A percentile compares a stretch with the other conserved stretches of the same genome.
Evolutionary conservation across 1,140 invertebrate genomes (phyloP).

Genomic region (Drosophila saltans): DNA sequence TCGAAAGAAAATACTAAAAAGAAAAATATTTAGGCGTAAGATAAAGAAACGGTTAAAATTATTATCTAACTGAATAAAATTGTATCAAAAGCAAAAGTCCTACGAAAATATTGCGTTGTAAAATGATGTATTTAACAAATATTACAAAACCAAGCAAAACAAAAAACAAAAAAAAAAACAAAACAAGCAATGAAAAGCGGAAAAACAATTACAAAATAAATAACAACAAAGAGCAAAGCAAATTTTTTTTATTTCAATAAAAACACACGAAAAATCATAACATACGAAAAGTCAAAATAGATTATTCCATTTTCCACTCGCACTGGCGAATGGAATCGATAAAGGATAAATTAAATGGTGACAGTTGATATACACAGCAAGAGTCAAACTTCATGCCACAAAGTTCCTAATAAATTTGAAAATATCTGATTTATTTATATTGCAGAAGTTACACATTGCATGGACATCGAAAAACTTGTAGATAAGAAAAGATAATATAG

Average conservation of each 20-base stretch:
- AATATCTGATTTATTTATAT: too few relatives aligned
- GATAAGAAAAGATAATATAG: too few relatives aligned
- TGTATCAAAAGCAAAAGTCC: constrained; percentile 58
- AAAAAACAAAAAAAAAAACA: constrained; percentile 43
- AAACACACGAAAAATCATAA: constrained; percentile 50
- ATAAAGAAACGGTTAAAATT: constrained; percentile 31
- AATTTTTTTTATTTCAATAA: constrained; percentile 70
- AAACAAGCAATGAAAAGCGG: constrained; percentile 25
- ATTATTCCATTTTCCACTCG: constrained; percentile 12
- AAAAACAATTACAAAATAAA: constrained; percentile 36
- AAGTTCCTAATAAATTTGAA: too few relatives aligned
- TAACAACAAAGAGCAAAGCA: constrained; percentile 31
- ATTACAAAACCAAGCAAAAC: constrained; percentile 24
- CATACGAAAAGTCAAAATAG: constrained; percentile 16
- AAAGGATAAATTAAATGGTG: too few relatives aligned
- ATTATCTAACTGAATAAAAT: constrained; percentile 18
- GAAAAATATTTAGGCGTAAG: constrained; percentile 11
- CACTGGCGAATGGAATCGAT: too few relatives aligned
- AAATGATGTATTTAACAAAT: constrained; percentile 48
- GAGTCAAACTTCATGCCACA: too few relatives aligned
- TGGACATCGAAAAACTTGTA: too few relatives aligned
- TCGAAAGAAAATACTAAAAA: constrained; percentile 16
- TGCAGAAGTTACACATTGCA: too few relatives aligned
- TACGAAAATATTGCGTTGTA: constrained; percentile 63
- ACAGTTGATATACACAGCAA: too few relatives aligned